phyloP scores from a whole-genome alignment of 2,888 invertebrate species.

The Leptopterna dolabrata region DNA sequence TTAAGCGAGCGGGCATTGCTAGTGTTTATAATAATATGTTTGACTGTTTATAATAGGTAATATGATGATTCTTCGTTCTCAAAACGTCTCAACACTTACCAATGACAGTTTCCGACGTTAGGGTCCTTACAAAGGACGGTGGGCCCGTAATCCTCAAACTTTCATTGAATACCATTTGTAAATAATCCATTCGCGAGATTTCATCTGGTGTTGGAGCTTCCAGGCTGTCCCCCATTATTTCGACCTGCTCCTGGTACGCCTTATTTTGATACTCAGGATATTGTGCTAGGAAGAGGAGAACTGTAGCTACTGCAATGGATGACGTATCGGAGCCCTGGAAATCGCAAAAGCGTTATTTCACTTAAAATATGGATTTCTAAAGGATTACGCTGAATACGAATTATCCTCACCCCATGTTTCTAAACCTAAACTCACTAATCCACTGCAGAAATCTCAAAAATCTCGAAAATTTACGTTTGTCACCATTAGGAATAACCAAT shows the following conservation, averaged over 20 bases:
- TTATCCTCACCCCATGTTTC: no score
- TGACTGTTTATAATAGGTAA: no score
- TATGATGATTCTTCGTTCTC: no score
- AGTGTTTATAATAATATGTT: no score
- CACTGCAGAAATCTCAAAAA: no score
- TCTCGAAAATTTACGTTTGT: no score
- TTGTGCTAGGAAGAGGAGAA: constrained; percentile 31
- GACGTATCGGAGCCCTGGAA: constrained; percentile 46
- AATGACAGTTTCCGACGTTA: not conserved
- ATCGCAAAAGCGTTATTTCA: no score
- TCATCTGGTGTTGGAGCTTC: constrained; percentile 38
- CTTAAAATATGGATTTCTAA: no score
- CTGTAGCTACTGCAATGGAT: not conserved
- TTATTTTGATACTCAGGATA: constrained; percentile 41
- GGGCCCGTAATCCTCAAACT: not conserved
- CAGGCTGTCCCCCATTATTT: constrained; percentile 29
- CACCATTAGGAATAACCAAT: no score
- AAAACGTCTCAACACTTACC: not conserved
- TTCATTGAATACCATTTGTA: constrained; percentile 44
- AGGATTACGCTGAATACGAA: no score
- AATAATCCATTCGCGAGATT: constrained; percentile 21
- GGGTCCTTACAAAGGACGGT: not conserved
- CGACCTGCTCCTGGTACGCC: constrained; percentile 29
- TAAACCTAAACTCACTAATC: no score
- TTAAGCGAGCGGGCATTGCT: no score